A percentile compares a stretch with the other conserved stretches of the same genome.
These are phyloP conservation scores for Cantharis rustica DNA, from an alignment of 2,888 invertebrate species.

Conservation along the genomic window DNA sequence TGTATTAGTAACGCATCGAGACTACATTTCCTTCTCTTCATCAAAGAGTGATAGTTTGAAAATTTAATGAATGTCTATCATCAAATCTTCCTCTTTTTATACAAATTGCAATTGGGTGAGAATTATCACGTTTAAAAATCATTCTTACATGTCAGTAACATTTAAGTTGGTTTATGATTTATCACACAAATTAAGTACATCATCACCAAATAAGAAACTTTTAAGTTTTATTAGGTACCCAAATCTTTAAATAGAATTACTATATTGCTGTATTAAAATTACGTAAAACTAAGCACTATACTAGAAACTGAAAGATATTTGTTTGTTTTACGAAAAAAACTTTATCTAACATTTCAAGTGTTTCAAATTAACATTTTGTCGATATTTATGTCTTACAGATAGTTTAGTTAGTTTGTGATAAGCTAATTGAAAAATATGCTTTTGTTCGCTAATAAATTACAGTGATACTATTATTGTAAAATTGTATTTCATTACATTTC, in stretches of 20 bases:
- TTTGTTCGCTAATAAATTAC: background rate
- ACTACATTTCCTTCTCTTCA: background rate
- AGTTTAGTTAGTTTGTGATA: background rate
- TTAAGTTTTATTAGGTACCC: background rate
- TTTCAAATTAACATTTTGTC: background rate
- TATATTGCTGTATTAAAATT: too few relatives aligned
- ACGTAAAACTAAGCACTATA: background rate
- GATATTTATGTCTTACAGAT: background rate
- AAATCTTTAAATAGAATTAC: background rate
- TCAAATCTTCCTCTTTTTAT: background rate
- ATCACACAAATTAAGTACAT: background rate
- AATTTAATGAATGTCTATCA: background rate
- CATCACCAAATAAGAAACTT: background rate
- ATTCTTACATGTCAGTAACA: background rate
- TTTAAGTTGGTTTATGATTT: background rate
- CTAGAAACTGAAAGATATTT: background rate
- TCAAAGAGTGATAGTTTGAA: background rate
- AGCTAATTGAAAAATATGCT: background rate
- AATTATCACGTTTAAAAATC: background rate
- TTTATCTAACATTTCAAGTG: background rate
- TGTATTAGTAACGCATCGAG: background rate
- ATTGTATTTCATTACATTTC: slow-evolving; percentile 4
- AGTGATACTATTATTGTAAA: slow-evolving; percentile 11
- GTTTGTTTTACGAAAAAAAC: background rate
- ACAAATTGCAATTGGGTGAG: background rate